phyloP scores from a whole-genome alignment of 1,140 invertebrate species.

The Microvelia longipes region DNA sequence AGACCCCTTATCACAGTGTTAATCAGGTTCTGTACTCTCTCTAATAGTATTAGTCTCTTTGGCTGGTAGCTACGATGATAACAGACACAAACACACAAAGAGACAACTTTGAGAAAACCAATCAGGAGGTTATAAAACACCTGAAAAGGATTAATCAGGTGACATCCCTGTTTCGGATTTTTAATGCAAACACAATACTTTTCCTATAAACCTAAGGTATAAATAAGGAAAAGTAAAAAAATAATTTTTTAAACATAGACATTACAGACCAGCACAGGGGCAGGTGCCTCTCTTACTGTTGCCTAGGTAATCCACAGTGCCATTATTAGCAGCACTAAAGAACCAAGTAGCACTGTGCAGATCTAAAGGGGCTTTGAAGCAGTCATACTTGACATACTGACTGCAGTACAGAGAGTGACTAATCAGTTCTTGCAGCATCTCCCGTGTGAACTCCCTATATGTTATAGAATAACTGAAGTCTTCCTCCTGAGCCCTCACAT shows the following conservation, averaged over 20 bases:
- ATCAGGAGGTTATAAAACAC: not conserved
- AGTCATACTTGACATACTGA: slow-evolving; percentile 82
- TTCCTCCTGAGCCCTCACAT: slow-evolving; percentile 56
- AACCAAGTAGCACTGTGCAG: slow-evolving; percentile 84
- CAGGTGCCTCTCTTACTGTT: slow-evolving; percentile 54
- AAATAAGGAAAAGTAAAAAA: too few relatives aligned
- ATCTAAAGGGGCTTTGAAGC: slow-evolving; percentile 70
- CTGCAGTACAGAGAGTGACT: slow-evolving; percentile 75
- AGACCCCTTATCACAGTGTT: too few relatives aligned
- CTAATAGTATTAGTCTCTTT: too few relatives aligned
- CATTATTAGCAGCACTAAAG: slow-evolving; percentile 54
- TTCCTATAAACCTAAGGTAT: too few relatives aligned
- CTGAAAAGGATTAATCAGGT: too few relatives aligned
- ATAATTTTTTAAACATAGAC: too few relatives aligned
- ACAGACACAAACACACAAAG: too few relatives aligned
- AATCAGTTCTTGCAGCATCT: slow-evolving; percentile 79
- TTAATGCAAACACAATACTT: too few relatives aligned
- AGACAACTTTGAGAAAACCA: too few relatives aligned
- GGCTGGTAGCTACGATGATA: too few relatives aligned
- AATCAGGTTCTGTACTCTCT: too few relatives aligned
- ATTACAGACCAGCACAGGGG: slow-evolving; percentile 46
- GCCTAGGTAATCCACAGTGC: slow-evolving; percentile 66
- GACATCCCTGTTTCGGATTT: too few relatives aligned
- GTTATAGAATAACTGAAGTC: slow-evolving; percentile 72
- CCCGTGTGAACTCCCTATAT: slow-evolving; percentile 72